Conservation (phyloP, 2,113 vertebrate species). For the Eulacestoma nigropectus region DNA sequence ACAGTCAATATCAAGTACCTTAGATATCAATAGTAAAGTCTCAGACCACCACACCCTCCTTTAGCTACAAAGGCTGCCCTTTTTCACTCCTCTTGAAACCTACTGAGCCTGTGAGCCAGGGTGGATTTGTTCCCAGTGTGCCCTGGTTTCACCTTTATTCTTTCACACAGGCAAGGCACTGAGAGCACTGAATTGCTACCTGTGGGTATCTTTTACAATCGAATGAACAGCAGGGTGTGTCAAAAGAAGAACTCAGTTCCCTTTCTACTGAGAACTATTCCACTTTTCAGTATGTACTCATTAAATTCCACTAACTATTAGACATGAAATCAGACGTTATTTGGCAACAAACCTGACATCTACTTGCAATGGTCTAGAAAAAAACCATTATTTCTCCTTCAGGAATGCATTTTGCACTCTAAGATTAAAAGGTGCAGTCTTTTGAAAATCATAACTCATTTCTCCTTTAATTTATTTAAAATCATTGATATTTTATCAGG, state of each 20-base stretch:
- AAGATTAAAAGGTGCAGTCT: not conserved
- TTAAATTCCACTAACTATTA: slow-evolving; percentile 38
- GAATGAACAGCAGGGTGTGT: not conserved
- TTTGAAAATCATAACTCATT: not conserved
- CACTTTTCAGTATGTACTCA: slow-evolving; percentile 5
- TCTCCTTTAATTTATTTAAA: not conserved
- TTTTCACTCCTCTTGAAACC: not conserved
- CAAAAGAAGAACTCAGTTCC: not conserved
- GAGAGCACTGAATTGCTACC: not conserved
- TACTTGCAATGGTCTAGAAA: not conserved
- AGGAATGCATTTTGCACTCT: not conserved
- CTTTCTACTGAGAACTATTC: not conserved
- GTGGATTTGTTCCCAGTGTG: not conserved
- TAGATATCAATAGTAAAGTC: not conserved
- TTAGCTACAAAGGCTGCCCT: not conserved
- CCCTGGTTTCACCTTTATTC: not conserved
- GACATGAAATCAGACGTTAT: slow-evolving; percentile 11
- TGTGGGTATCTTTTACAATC: not conserved
- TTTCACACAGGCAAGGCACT: not conserved
- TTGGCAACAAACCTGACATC: slow-evolving; percentile 1
- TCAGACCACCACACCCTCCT: not conserved
- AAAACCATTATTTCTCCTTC: not conserved
- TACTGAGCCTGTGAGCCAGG: not conserved
- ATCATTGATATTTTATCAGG: not conserved
- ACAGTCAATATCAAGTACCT: not conserved